Evolutionary conservation across 2,888 invertebrate species (phyloP), one percentile per base, ranked within the genome.

Genomic region (Lasioglossum malachurum): DNA sequence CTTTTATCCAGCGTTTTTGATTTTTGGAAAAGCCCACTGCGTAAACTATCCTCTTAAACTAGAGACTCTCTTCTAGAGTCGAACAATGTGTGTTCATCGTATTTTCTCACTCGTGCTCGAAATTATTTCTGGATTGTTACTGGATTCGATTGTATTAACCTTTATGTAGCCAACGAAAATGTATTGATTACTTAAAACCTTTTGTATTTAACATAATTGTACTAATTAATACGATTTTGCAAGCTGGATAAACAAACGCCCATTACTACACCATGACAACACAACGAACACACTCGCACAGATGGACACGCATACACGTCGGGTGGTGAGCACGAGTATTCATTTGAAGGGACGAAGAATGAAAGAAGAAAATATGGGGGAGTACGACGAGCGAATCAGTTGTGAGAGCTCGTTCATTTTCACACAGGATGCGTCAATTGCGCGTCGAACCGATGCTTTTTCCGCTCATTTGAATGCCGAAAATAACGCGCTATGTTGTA

Each of bases 261-360:
- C 79, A 80, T 88, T 87, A 82, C 75, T 73, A 85, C 73, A 64
- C 84, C 84, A 73, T 23, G 71, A 75, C 53, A 44, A 75, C 75
- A 71, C 44, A 57, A 16, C 53, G 38, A 35, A 10, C 53, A 80
- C 85, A 88, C 75, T 73, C 78, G 90, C 87, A 88, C 85, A 86
- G 74, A 78, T 69, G 74, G n/a, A 80, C 78, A 82, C 78, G 81
- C 85, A 85, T 84, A 87, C 89, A 90, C 82, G 74, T 84, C 71
- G 77, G 86, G 86, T 86, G 86, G 81, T 81, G 86, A 86, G 87
- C 86, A 86, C 86, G 87, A 81, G 81, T 81, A 78, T 86, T 71
- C 77, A 76, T 85, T 85, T 86, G 53, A 76, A 67, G 72, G 49
- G 75, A 71, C 38, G 60, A 77, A 57, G 44, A 69, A 60, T 81